Evolutionary conservation across 2,113 vertebrate species (phyloP), one percentile per base, ranked within the genome.

Genomic region (Eulemur macaco): DNA sequence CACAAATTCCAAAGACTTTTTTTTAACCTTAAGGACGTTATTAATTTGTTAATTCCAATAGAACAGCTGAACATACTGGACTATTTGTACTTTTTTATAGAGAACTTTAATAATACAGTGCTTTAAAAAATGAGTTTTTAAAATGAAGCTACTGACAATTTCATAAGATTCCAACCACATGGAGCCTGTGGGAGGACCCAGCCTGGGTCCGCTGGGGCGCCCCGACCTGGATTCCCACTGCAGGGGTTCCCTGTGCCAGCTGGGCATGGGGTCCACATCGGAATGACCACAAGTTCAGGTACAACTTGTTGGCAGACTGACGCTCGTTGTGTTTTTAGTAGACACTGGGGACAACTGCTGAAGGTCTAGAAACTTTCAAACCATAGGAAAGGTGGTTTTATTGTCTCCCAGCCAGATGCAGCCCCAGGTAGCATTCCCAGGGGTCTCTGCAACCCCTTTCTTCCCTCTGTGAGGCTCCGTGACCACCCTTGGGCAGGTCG

Each of bases 61-160:
- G 94, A 97, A 94, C 94, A 92, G 81, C 97, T 94, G 94, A 95
- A 74, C 92, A 87, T 97, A 37, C 92, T 92, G 34, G 95, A 97
- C 85, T 96, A 12, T 99, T 99, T 98, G 97, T 98, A 98, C 98
- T 98, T 98, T 98, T 98, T 98, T 98, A 98, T 95, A 97, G 56
- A 94, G 83, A 97, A 97, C 78, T 98, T 98, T 95, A 98, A 96
- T 98, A 98, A 97, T 88, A 92, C 91, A 94, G 94, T 96, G 84
- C 93, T 96, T 97, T 93, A 76, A 96, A 97, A 97, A 97, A 69
- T 34, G 0, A 1, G 87, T 96, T 96, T 80, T 94, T 97, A 78
- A 80, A 95, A 96, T 81, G 56, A 80, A 94, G 39, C 95, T 77
- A 64, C 84, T 96, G 94, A 83, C 29, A 68, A 37, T 98, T 98